phyloP scores from a whole-genome alignment of 64 coral and sea anemone genomes.

The Dendronephthya gigantea region DNA sequence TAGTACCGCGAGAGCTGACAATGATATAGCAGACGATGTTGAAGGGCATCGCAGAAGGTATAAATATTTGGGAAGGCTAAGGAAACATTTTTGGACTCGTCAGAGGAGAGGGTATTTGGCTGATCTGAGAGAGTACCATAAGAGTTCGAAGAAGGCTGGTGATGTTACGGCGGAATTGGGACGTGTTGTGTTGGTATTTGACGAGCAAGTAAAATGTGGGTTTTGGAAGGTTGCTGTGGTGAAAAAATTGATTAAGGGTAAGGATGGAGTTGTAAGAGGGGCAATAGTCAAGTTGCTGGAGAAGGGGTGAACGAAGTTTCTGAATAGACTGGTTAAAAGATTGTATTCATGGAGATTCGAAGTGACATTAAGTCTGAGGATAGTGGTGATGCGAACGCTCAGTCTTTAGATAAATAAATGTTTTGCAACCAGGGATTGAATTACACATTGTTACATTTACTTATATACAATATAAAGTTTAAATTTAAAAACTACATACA shows the following conservation, averaged over 20 bases:
- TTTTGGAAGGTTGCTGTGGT: not conserved
- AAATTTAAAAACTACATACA: no score
- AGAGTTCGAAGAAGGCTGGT: no score
- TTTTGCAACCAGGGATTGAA: no score
- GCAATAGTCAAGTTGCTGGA: not conserved
- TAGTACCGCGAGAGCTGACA: not conserved
- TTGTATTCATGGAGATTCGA: not conserved
- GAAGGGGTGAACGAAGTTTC: not conserved
- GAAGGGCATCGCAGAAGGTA: not conserved
- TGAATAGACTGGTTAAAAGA: not conserved
- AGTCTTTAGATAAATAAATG: no score
- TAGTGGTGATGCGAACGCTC: no score
- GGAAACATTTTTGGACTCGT: conserved; percentile 10
- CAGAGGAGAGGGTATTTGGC: conserved; percentile 25
- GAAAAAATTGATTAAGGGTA: not conserved
- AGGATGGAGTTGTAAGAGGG: not conserved
- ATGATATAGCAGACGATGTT: not conserved
- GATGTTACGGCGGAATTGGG: not conserved
- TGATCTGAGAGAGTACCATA: conserved; percentile 19
- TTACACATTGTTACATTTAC: no score
- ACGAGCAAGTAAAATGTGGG: not conserved
- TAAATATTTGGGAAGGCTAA: not conserved
- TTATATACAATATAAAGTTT: no score
- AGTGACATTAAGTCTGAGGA: not conserved
- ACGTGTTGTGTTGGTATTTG: not conserved